phyloP scores from a whole-genome alignment of 1,140 invertebrate genomes.

The Drosophila erecta region DNA sequence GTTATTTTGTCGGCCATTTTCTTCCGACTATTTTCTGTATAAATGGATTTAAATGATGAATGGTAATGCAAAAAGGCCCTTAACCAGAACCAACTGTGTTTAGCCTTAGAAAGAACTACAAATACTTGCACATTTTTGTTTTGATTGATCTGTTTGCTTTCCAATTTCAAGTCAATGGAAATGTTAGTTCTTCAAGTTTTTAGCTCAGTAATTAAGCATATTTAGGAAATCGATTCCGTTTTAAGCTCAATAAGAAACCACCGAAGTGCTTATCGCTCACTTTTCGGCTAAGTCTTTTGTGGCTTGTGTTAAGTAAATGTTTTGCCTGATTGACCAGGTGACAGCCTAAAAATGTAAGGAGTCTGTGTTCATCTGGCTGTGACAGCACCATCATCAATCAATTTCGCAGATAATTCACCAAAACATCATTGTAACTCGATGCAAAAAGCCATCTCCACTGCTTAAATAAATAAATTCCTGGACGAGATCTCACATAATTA shows the following conservation, averaged over 20 bases:
- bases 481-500: conserved; percentile 48
- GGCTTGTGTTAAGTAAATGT: conserved; percentile 37
- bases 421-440: conserved; percentile 51
- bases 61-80: not conserved
- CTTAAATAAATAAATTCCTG: conserved; percentile 50
- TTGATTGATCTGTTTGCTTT: not conserved
- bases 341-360: conserved; percentile 15
- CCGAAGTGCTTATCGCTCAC: not conserved
- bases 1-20: conserved; percentile 8
- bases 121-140: not conserved
- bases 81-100: not conserved
- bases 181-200: not conserved
- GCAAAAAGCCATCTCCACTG: conserved; percentile 44
- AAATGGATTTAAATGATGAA: conserved; percentile 22
- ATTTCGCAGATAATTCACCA: conserved; percentile 65
- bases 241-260: not conserved
- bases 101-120: not conserved
- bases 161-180: not conserved
- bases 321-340: conserved; percentile 61
- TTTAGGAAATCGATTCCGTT: not conserved
- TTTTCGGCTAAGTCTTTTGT: too few relatives aligned
- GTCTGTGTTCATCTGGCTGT: conserved; percentile 1
- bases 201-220: not conserved
- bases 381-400: conserved; percentile 66
- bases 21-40: conserved; percentile 3